A percentile compares a stretch with the other conserved stretches of the same genome.
These are phyloP conservation scores for Zaprionus vittiger DNA, from an alignment of 1,140 invertebrate genomes.

Conservation along the genomic window DNA sequence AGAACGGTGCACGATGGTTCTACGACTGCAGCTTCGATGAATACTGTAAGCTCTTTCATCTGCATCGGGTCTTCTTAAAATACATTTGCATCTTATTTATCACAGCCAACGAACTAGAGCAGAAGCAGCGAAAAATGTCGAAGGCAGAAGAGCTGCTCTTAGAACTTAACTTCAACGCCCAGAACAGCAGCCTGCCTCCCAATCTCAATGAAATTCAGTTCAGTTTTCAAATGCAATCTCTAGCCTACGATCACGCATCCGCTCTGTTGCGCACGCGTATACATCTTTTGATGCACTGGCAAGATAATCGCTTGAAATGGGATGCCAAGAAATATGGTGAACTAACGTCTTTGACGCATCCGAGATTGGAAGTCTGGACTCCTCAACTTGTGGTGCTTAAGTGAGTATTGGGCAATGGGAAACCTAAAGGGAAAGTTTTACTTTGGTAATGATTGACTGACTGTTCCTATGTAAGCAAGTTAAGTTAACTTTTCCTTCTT, in stretches of 20 bases:
- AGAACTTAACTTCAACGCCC: conserved; percentile 40
- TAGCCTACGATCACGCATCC: conserved; percentile 62
- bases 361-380: conserved; percentile 56
- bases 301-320: conserved; percentile 61
- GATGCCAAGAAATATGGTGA: conserved; percentile 45
- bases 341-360: conserved; percentile 42
- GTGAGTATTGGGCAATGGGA: conserved; percentile 23
- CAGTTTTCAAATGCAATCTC: conserved; percentile 61
- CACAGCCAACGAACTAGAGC: conserved; percentile 46
- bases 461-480: not conserved
- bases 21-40: conserved; percentile 78
- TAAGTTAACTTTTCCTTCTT: not conserved
- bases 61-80: not conserved
- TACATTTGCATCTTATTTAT: no score
- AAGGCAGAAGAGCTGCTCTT: conserved; percentile 43
- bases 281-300: conserved; percentile 67
- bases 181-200: conserved; percentile 60
- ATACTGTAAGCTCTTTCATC: conserved; percentile 45
- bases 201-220: conserved; percentile 65
- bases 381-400: conserved; percentile 66
- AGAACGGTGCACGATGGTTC: conserved; percentile 71
- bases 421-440: no score
- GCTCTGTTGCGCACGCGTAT: conserved; percentile 60
- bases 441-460: not conserved
- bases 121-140: conserved; percentile 14